A percentile compares a stretch with the other conserved stretches of the same genome.
phyloP scores from a whole-genome alignment of 2,113 vertebrate genomes.

The Otis tarda region DNA sequence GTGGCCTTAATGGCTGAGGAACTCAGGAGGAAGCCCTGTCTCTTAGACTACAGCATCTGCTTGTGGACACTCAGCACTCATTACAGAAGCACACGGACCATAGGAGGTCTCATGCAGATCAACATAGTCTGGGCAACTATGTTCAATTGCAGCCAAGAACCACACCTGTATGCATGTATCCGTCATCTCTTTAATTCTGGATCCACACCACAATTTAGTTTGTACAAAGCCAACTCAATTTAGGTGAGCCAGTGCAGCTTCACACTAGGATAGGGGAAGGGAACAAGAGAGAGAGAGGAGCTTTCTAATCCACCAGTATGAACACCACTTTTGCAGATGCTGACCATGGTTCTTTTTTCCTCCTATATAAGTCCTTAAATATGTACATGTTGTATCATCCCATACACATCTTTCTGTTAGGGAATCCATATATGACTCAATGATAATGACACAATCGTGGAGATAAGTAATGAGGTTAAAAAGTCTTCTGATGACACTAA shows the following conservation, averaged over 20 bases:
- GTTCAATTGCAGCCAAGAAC: not conserved
- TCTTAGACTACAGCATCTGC: not conserved
- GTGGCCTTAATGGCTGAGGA: not conserved
- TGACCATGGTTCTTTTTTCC: not conserved
- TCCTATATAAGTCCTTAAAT: not conserved
- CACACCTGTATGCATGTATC: not conserved
- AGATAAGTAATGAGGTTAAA: not conserved
- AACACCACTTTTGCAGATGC: not conserved
- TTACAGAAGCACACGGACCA: not conserved
- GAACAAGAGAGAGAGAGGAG: not conserved
- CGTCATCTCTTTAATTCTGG: not conserved
- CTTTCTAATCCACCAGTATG: not conserved
- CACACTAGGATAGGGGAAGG: not conserved
- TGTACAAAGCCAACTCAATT: not conserved
- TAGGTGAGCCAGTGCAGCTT: not conserved
- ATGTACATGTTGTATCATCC: not conserved
- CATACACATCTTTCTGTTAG: not conserved
- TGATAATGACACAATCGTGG: not conserved
- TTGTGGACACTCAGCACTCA: not conserved
- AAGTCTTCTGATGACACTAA: not conserved
- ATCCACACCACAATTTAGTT: not conserved
- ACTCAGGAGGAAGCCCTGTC: not conserved
- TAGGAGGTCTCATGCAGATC: not conserved
- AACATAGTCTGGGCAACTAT: not conserved
- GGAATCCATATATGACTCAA: not conserved